These are phyloP conservation scores for Kryptopterus vitreolus DNA, from an alignment of 2,797 vertebrate genomes.

Conservation along the genomic window DNA sequence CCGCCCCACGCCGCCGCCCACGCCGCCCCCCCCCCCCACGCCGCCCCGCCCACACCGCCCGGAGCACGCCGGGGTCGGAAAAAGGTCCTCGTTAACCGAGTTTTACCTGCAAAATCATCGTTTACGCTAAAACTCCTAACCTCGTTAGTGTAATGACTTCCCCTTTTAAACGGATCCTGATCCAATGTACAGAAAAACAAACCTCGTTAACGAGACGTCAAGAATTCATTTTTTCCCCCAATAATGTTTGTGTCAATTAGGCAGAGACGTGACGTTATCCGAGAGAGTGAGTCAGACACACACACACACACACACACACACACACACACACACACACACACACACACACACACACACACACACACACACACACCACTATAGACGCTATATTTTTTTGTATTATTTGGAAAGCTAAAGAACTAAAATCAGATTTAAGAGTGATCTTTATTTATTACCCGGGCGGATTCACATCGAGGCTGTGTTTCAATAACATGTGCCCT, in stretches of 20 bases:
- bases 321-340: neutral
- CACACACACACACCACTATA: neutral
- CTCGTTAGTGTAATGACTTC: conserved; percentile 74
- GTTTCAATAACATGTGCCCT: neutral
- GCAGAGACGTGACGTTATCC: conserved; percentile 5
- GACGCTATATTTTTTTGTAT: neutral
- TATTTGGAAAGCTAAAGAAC: too few relatives aligned
- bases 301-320: neutral
- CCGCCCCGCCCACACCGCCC: neutral
- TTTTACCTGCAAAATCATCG: conserved; percentile 61
- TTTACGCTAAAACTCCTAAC: conserved; percentile 66
- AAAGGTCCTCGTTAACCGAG: conserved; percentile 41
- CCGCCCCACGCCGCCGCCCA: too few relatives aligned
- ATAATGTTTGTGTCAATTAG: conserved; percentile 46
- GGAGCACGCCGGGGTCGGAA: conserved; percentile 23
- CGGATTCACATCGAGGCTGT: neutral
- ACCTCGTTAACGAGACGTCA: conserved; percentile 68
- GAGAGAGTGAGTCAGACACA: conserved; percentile 2
- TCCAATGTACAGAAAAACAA: conserved; percentile 70
- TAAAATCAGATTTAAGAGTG: neutral
- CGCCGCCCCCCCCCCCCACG: neutral
- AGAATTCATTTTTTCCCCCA: conserved; percentile 55
- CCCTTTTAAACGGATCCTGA: conserved; percentile 72
- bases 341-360: neutral
- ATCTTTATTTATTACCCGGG: neutral